These are phyloP conservation scores for Drosophila neotestacea DNA, from an alignment of 2,888 invertebrate genomes.

Conservation along the genomic window DNA sequence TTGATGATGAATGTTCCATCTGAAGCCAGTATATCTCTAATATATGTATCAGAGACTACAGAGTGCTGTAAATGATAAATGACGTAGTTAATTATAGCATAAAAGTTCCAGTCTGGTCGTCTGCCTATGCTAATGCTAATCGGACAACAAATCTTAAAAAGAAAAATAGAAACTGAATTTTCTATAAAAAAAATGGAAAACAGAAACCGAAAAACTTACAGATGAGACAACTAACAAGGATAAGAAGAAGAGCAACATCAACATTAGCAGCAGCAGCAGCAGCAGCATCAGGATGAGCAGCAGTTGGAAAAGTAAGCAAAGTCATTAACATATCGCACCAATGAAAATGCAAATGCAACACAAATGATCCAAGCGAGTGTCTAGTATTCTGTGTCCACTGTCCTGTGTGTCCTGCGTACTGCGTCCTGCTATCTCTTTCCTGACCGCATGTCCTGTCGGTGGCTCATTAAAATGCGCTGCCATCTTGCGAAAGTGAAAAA, in stretches of 20 bases:
- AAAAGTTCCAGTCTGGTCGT: slow-evolving; percentile 41
- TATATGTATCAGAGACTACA: slow-evolving; percentile 16
- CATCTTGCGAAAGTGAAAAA: slow-evolving; percentile 84
- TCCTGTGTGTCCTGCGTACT: slow-evolving; percentile 9
- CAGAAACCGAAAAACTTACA: slow-evolving; percentile 18
- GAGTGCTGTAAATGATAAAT: slow-evolving; percentile 60
- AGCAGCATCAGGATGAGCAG: slow-evolving; percentile 52
- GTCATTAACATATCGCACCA: slow-evolving; percentile 80
- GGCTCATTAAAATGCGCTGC: slow-evolving; percentile 81
- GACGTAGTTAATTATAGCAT: slow-evolving; percentile 56
- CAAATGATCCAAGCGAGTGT: slow-evolving; percentile 56
- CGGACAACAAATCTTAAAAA: slow-evolving; percentile 42
- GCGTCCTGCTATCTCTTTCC: slow-evolving; percentile 10
- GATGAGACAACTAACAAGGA: slow-evolving; percentile 30
- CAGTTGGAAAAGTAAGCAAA: slow-evolving; percentile 67
- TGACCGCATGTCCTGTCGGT: slow-evolving; percentile 58
- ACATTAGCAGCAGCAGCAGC: slow-evolving; percentile 4
- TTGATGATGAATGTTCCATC: slow-evolving; percentile 1
- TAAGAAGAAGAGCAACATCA: slow-evolving; percentile 1
- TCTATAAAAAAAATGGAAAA: slow-evolving; percentile 10
- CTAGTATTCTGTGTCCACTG: slow-evolving; percentile 18
- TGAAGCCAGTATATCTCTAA: slow-evolving; percentile 5
- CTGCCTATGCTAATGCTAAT: slow-evolving; percentile 57
- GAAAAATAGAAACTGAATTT: slow-evolving; percentile 2
- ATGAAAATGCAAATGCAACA: slow-evolving; percentile 79